Evolutionary conservation across 2,888 invertebrate genomes (phyloP).

Genomic region (Drosophila dives): DNA sequence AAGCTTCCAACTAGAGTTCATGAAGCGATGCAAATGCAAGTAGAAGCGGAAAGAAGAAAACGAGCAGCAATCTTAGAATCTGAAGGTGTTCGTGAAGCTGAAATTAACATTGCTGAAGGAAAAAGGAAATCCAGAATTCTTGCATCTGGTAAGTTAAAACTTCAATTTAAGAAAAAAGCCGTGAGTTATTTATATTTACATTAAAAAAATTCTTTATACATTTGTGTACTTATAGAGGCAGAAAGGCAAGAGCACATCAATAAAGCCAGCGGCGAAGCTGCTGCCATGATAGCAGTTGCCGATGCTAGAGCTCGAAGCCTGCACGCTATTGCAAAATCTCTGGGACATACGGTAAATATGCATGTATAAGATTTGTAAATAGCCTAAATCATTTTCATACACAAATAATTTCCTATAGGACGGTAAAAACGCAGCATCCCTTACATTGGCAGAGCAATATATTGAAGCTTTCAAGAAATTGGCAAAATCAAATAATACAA

Average conservation of each 20-base stretch:
- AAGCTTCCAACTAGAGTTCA: slow-evolving; percentile 96
- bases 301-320: slow-evolving; percentile 95
- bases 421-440: slow-evolving; percentile 95
- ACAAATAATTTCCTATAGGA: slow-evolving; percentile 85
- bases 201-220: neutral
- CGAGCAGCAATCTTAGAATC: slow-evolving; percentile 98
- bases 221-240: slow-evolving; percentile 89
- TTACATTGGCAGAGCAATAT: slow-evolving; percentile 98
- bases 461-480: slow-evolving; percentile 96
- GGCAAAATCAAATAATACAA: slow-evolving; percentile 96
- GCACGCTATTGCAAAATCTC: slow-evolving; percentile 89
- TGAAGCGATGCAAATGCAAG: slow-evolving; percentile 99
- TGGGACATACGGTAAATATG: slow-evolving; percentile 68
- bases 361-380: neutral
- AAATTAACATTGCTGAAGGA: slow-evolving; percentile 99
- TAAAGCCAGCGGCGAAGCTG: slow-evolving; percentile 95
- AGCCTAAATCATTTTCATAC: neutral
- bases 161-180: neutral
- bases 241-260: slow-evolving; percentile 97
- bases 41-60: slow-evolving; percentile 98
- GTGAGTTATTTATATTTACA: neutral
- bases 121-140: slow-evolving; percentile 95
- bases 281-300: slow-evolving; percentile 95
- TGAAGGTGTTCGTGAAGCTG: slow-evolving; percentile 95
- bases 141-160: slow-evolving; percentile 89